Conservation (phyloP, 2,888 invertebrate species). For the Andrena bucephala region DNA sequence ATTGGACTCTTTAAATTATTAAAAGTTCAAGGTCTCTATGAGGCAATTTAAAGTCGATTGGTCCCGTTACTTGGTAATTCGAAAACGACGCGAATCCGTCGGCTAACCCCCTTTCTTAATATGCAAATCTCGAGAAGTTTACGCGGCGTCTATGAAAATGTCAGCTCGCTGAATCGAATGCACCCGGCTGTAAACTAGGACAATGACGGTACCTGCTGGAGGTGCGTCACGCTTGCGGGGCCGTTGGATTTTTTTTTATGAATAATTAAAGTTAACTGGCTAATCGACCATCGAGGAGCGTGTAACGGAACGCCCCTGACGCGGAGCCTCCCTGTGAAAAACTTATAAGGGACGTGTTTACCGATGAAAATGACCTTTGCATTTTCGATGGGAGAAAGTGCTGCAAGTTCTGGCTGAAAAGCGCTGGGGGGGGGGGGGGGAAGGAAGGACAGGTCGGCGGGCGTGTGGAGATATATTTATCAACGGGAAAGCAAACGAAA, state of each 20-base stretch:
- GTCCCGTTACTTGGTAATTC: not conserved
- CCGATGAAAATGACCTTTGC: conserved; percentile 46
- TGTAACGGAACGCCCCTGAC: not conserved
- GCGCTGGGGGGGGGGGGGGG: too few species aligned
- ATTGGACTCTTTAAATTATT: not conserved
- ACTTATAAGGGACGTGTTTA: conserved; percentile 26
- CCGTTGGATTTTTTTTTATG: conserved; percentile 49
- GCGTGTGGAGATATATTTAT: conserved; percentile 15
- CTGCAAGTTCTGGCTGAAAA: not conserved
- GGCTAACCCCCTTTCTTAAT: not conserved
- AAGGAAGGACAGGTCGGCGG: not conserved
- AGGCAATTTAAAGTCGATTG: not conserved
- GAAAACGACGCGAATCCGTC: not conserved
- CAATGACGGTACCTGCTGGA: conserved; percentile 57
- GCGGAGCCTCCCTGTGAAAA: not conserved
- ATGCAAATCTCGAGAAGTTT: conserved; percentile 21
- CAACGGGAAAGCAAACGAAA: not conserved
- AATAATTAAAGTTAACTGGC: conserved; percentile 31
- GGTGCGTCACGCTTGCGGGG: conserved; percentile 55
- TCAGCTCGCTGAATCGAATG: conserved; percentile 60
- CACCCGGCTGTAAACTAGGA: conserved; percentile 62
- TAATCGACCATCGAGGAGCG: conserved; percentile 27
- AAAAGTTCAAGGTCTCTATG: not conserved
- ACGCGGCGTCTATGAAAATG: conserved; percentile 27
- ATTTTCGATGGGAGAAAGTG: conserved; percentile 1